Conservation (phyloP, 2,113 vertebrate genomes). For the Nipponia nippon region DNA sequence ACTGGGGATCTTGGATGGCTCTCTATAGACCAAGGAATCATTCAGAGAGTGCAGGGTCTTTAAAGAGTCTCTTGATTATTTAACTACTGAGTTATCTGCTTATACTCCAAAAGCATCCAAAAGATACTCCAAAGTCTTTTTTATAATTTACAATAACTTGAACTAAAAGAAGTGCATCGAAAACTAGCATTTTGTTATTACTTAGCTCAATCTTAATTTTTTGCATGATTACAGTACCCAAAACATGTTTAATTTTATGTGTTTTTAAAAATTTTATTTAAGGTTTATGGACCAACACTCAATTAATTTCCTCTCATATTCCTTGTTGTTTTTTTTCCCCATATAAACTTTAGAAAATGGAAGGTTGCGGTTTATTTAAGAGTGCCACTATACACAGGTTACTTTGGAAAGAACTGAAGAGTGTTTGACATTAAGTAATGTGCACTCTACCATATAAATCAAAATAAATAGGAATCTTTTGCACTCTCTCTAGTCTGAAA, state of each 20-base stretch:
- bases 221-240: background rate
- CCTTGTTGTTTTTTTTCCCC: fast-evolving
- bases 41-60: background rate
- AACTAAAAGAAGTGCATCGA: background rate
- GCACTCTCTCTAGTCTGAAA: background rate
- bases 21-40: background rate
- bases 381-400: background rate
- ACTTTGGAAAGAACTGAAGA: background rate
- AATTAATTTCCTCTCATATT: background rate
- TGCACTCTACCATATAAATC: background rate
- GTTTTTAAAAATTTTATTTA: background rate
- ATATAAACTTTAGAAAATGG: background rate
- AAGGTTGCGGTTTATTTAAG: background rate
- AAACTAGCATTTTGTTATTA: background rate
- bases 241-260: background rate
- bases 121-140: background rate
- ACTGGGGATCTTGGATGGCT: background rate
- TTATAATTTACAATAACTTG: background rate
- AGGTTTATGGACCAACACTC: background rate
- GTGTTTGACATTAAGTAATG: background rate
- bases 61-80: background rate
- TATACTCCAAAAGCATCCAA: background rate
- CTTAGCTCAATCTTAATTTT: background rate
- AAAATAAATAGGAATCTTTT: background rate
- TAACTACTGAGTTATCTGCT: background rate